Evolutionary conservation across 2,888 invertebrate genomes (phyloP), one percentile per base, ranked within the genome.

Genomic region (Brenthis hecate): DNA sequence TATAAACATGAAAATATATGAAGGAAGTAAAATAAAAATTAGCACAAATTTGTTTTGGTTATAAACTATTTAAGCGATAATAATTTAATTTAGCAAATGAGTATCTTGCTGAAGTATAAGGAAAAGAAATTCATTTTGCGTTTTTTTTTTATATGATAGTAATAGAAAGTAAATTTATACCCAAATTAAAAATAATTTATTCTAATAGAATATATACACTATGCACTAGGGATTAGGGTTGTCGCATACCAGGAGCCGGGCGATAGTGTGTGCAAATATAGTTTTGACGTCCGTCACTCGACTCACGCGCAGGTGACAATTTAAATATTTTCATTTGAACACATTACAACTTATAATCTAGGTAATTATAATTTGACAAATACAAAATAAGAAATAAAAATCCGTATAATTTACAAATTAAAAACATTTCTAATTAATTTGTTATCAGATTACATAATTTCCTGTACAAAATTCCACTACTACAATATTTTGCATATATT

Each of bases 231-330:
- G 87, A 88, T 90, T 89, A 89, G 78, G 78, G 76, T 75, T 77
- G 84, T 83, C 80, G 84, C 90, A 89, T 89, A 87, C 88, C 91
- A 82, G 88, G 78, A 88, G 88, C 83, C 68, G 70, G 73, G 76
- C 80, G 91, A 91, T 91, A 91, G 83, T 77, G 79, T 79, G 80
- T 79, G 81, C 87, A 92, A 92, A 92, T 91, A 91, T 78, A 79
- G 78, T 80, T 77, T 79, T 84, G 86, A 86, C 80, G 89, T 89
- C 88, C 76, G 78, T 85, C 84, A 84, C 66, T 32, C 53, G 61
- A 53, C 43, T 72, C 56, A 55, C 28, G 51, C 67, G 61, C n/a
- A 51, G 61, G 64, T 71, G 76, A 74, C 75, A 75, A 68, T 69
- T 71, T 68, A 73, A 63, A 19, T 56, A 66, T 62, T 68, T 58